Conservation (phyloP, 2,888 invertebrate genomes). For the Amphipoea lucens region DNA sequence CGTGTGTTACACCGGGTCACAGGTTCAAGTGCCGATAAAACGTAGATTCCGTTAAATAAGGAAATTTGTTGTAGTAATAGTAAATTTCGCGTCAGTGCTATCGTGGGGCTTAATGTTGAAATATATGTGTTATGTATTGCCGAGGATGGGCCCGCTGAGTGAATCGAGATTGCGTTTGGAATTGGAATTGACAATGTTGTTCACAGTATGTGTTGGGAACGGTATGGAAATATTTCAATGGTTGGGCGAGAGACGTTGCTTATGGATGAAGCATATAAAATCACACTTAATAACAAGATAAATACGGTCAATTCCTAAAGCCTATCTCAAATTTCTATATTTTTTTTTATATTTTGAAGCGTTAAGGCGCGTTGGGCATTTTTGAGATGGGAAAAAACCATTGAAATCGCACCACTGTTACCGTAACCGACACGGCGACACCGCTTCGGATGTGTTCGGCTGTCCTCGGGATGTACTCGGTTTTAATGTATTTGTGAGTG, state of each 20-base stretch:
- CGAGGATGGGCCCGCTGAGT: constrained; percentile 48
- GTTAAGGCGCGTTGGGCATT: no score
- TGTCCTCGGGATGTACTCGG: no score
- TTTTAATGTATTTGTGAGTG: no score
- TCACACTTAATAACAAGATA: neutral
- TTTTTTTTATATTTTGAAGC: no score
- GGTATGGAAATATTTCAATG: constrained; percentile 44
- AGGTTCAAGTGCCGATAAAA: constrained; percentile 73
- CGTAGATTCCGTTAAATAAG: constrained; percentile 67
- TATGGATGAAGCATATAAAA: neutral
- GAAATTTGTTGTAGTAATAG: constrained; percentile 63
- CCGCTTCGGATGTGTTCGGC: no score
- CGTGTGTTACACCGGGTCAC: constrained; percentile 73
- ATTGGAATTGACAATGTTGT: constrained; percentile 59
- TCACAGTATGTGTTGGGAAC: constrained; percentile 24
- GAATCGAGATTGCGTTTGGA: constrained; percentile 54
- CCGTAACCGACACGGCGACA: no score
- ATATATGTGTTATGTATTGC: constrained; percentile 48
- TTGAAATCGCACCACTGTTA: no score
- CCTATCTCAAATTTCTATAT: neutral
- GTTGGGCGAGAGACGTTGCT: neutral
- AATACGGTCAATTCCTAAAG: neutral
- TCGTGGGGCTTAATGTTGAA: constrained; percentile 50
- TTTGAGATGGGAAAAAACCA: no score
- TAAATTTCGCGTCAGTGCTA: constrained; percentile 60